Conservation (phyloP, 2,888 invertebrate genomes). For the Conus canariensis region DNA sequence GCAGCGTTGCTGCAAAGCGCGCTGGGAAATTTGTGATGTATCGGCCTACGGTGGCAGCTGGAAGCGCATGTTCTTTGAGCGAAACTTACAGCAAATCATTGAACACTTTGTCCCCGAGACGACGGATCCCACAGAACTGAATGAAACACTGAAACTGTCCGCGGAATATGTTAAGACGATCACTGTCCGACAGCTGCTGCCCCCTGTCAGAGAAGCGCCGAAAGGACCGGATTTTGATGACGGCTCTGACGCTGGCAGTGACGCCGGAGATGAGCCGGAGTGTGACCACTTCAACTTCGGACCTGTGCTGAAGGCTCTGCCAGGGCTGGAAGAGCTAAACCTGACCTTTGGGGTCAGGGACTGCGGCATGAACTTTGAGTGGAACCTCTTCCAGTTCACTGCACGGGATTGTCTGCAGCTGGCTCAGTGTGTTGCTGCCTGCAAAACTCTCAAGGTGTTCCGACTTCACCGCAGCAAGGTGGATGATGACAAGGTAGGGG, state of each 20-base stretch:
- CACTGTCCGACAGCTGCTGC: constrained; percentile 76
- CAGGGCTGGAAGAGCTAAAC: constrained; percentile 75
- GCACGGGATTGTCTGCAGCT: constrained; percentile 77
- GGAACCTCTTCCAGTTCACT: constrained; percentile 79
- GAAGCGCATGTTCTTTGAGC: constrained; percentile 79
- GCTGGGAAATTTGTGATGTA: constrained; percentile 78
- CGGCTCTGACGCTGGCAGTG: constrained; percentile 75
- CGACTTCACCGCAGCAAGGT: constrained; percentile 77
- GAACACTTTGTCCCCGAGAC: constrained; percentile 78
- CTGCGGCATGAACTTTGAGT: constrained; percentile 80
- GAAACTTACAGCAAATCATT: constrained; percentile 76
- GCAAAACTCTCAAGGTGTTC: constrained; percentile 75
- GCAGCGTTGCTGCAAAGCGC: constrained; percentile 76
- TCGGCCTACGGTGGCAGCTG: constrained; percentile 75
- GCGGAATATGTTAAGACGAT: constrained; percentile 75
- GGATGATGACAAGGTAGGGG: constrained; percentile 75
- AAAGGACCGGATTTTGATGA: constrained; percentile 73
- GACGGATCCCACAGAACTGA: constrained; percentile 72
- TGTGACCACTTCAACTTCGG: constrained; percentile 79
- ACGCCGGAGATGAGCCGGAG: constrained; percentile 76
- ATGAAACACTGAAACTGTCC: constrained; percentile 74
- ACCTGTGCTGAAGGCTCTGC: constrained; percentile 73
- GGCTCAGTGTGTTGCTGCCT: constrained; percentile 76
- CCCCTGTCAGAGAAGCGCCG: constrained; percentile 75
- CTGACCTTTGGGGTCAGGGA: constrained; percentile 77